These are phyloP conservation scores for Leucophenga maculata DNA, from an alignment of 2,888 invertebrate species.

Conservation along the genomic window DNA sequence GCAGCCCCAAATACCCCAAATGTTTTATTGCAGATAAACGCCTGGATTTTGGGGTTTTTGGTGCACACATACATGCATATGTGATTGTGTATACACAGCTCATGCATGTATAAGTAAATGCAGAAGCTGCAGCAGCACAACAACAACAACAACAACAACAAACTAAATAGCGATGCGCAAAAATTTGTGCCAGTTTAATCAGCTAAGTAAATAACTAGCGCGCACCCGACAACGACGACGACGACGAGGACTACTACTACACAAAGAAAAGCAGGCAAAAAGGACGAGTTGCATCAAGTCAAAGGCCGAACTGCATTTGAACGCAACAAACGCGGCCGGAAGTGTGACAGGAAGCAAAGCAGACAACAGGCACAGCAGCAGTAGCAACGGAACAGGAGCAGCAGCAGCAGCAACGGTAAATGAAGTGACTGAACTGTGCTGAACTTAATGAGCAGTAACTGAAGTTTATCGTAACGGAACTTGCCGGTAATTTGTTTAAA, in stretches of 20 bases:
- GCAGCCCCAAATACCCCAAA: neutral
- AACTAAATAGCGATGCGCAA: neutral
- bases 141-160: conserved; percentile 1
- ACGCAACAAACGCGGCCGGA: no score
- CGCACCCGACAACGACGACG: no score
- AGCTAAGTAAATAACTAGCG: no score
- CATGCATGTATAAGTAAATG: conserved; percentile 3
- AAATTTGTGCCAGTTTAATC: no score
- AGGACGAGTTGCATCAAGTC: no score
- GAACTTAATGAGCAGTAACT: no score
- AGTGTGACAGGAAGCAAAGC: no score
- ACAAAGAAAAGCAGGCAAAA: no score
- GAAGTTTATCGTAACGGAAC: neutral
- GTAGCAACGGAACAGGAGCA: neutral
- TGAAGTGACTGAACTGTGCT: no score
- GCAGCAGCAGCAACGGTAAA: neutral
- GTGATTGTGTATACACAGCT: no score
- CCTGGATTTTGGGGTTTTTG: neutral
- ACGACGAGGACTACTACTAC: no score
- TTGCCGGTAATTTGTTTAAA: neutral
- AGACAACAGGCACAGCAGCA: neutral
- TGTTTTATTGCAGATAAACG: neutral
- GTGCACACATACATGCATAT: neutral
- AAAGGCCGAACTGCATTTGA: no score
- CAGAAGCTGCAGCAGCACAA: conserved; percentile 1